Base-by-base conservation (phyloP, 1,140 invertebrate species). In the Drosophila pachea region DNA sequence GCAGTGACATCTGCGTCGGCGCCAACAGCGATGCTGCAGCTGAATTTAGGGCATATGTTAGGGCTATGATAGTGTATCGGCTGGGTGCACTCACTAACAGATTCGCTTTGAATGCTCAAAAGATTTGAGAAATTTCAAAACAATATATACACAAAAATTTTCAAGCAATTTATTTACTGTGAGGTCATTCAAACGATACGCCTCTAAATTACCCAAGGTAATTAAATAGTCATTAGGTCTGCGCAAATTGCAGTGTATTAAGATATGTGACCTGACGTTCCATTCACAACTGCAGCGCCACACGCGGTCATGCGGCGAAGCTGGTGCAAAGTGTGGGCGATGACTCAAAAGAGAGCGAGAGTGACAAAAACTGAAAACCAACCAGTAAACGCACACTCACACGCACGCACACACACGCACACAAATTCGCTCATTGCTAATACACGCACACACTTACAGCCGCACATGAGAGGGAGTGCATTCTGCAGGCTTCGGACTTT, bases 301-400 rank as follows among this genome's bases (percentile, higher is more conserved):
- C 29, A 58, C 56, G 32, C 61, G 67, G 67, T 58, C 67, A 69
- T 55, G 60, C 29, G n/a, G 45, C 36, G 6, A 43, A 49, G n/a
- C 22, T 47, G 54, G 47, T 50, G 29, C 32, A n/a, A 42, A 77
- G 61, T 75, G 60, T 69, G 40, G 73, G 54, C 53, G 62, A 78
- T 84, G 79, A 82, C 64, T 83, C 75, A 78, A 82, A 74, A 54
- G 73, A 83, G 73, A 83, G 79, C 78, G 79, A 83, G 79, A 83
- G 79, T 83, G 79, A 76, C 48, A 78, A 62, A 68, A 76, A 45
- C 49, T 52, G 33, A 75, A 78, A 67, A 33, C 7, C 67, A 47
- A 63, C 73, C 31, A 35, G 40, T 40, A 68, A 61, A 56, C 68
- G 74, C 56, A 67, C 68, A 48, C 58, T 50, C 58, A 73, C 72